phyloP scores from a whole-genome alignment of 1,140 invertebrate species.

The Neodiprion lecontei region DNA sequence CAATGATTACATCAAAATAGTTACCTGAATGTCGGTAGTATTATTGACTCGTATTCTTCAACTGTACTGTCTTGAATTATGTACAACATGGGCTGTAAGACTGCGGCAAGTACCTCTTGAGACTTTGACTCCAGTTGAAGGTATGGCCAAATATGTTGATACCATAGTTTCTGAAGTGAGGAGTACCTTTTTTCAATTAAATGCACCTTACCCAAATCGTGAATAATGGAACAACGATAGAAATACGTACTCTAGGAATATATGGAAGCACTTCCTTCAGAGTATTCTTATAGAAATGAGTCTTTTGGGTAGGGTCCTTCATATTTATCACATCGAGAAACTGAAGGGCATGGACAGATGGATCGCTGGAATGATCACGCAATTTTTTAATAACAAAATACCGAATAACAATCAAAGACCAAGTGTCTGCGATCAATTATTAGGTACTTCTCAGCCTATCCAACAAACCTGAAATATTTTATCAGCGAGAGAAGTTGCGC shows the following conservation, averaged over 20 bases:
- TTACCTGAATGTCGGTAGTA: conserved; percentile 83
- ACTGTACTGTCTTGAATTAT: conserved; percentile 84
- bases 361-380: conserved; percentile 71
- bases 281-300: conserved; percentile 86
- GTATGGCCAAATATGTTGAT: conserved; percentile 92
- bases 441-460: too few relatives aligned
- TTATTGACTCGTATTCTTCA: conserved; percentile 84
- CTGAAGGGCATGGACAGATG: conserved; percentile 87
- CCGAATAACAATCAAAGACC: too few relatives aligned
- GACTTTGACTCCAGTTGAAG: conserved; percentile 85
- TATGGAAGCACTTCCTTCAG: conserved; percentile 86
- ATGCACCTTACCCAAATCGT: background rate
- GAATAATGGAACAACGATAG: conserved; percentile 6
- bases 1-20: conserved; percentile 25
- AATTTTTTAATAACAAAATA: background rate
- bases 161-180: conserved; percentile 89
- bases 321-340: conserved; percentile 91
- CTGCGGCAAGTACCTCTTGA: conserved; percentile 86
- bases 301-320: conserved; percentile 88
- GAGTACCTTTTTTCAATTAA: conserved; percentile 12
- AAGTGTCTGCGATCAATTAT: too few relatives aligned
- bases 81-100: conserved; percentile 86
- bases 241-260: conserved; percentile 83
- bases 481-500: conserved; percentile 87
- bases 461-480: conserved; percentile 86